Base-by-base conservation (phyloP, 2,113 vertebrate genomes). In the Megaceryle maxima region DNA sequence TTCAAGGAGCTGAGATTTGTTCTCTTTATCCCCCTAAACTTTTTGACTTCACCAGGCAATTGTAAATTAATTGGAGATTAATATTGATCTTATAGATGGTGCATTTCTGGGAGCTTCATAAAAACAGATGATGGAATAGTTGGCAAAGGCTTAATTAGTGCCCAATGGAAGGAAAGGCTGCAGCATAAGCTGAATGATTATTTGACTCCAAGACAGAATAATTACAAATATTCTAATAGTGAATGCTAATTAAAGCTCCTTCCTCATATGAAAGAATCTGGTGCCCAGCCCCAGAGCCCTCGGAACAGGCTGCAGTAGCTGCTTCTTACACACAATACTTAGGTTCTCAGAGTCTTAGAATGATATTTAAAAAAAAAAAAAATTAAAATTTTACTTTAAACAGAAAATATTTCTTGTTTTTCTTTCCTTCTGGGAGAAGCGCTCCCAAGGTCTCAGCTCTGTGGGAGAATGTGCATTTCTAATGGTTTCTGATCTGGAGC, bases 391-490 rank as follows among this genome's bases (percentile, higher is more conserved):
- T 72, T 72, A 55, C 78, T 94, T 88, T 35, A n/a, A 77, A 73
- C 48, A 66, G 68, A 88, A 94, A 80, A 20, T 81, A 72, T 35
- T 59, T 89, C 33, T 37, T 93, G 67, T 21, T 86, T 83, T 67
- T n/a, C 60, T 76, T 44, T 13, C 12, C 13, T 70, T 70, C 41
- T 92, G 92, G 26, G 73, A 94, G 48, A 51, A 94, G 22, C 35
- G 26, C 22, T 87, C 33, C 43, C 80, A 94, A 94, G 88, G 87
- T 94, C 83, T 92, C 83, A 31, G 60, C 73, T 92, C 53, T 55
- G 80, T 75, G 86, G 91, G 79, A 68, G 35, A 88, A 62, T 37
- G n/a, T 80, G 55, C 17, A 19, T 88, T 93, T 89, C 44, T 82
- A 33, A 13, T 9, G 53, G 26, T 57, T 70, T 79, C 69, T 95